Base-by-base conservation (phyloP, 1,140 invertebrate genomes). In the Calephelis nemesis region DNA sequence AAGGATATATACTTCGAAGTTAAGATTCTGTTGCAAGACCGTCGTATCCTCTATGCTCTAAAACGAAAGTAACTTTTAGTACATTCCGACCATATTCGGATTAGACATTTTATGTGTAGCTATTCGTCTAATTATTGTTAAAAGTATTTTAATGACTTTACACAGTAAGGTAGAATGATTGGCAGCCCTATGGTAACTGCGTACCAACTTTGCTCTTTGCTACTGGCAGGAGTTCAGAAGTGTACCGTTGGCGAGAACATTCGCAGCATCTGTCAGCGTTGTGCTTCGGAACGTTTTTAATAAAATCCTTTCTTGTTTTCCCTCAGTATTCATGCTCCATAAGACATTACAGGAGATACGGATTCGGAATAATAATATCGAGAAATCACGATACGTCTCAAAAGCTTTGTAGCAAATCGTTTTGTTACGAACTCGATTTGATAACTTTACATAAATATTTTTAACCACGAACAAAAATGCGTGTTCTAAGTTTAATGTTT, bases 201-300 rank as follows among this genome's bases (percentile, higher is more conserved):
- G 69, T 77, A 79, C 76, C 73, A 79, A 82, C 70, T 78, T 78
- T 67, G 52, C 65, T 47, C 70, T 78, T 78, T 67, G 42, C 50
- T 47, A 60, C 76, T 89, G 87, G 85, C 87, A 81, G 47, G 68
- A 82, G 82, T 89, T 87, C 87, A 88, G 83, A 81, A 83, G 68
- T 82, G 72, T 63, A 70, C 78, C 76, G 77, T 83, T 87, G 84
- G 83, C 78, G 72, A 69, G 74, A 67, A 76, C 84, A 85, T 89
- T 89, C 75, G 49, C 73, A 70, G 74, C 87, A 89, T 83, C 87
- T 89, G 87, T 77, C 81, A 74, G 76, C 74, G 68, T 50, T 63
- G 65, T 67, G 63, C 66, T 62, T 63, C 64, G 63, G 50, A 74
- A 74, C 79, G 81, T 81, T 89, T 82, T 82, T 87, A 88, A 88